Percentiles rank a stretch among this genome's conserved stretches.
These are phyloP conservation scores for Drosophila nigromelanica DNA, from an alignment of 1,140 invertebrate species.

Conservation along the genomic window DNA sequence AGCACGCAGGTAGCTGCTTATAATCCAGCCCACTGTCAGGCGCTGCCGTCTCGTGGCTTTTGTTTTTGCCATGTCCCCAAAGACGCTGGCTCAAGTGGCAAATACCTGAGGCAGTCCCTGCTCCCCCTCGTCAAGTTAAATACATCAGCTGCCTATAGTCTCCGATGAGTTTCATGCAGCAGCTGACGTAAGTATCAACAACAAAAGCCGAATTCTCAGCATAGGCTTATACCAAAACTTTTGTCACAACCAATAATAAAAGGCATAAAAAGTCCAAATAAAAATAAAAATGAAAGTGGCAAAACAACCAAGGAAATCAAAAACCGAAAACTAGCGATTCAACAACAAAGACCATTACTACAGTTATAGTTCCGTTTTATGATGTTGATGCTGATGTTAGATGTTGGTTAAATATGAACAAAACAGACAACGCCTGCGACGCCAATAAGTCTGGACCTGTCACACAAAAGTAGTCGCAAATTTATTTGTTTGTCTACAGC, in stretches of 20 bases:
- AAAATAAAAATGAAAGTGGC: conserved; percentile 10
- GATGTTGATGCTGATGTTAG: conserved; percentile 36
- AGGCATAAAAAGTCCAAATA: conserved; percentile 10
- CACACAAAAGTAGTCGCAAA: conserved; percentile 51
- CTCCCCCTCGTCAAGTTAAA: background rate
- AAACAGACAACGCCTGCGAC: conserved; percentile 46
- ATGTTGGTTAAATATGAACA: conserved; percentile 64
- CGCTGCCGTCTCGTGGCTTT: conserved; percentile 20
- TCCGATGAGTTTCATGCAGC: conserved; percentile 23
- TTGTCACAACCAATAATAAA: conserved; percentile 27
- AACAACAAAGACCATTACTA: conserved; percentile 36
- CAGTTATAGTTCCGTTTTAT: conserved; percentile 66
- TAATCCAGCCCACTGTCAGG: background rate
- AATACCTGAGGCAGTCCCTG: conserved; percentile 23
- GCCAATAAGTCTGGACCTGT: conserved; percentile 74
- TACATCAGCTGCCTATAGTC: conserved; percentile 14
- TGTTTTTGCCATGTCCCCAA: conserved; percentile 26
- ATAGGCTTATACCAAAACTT: conserved; percentile 57
- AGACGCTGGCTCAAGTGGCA: conserved; percentile 35
- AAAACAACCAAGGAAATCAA: conserved; percentile 56
- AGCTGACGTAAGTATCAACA: conserved; percentile 59
- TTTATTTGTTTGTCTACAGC: conserved; percentile 63
- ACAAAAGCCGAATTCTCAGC: conserved; percentile 49
- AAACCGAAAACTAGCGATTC: conserved; percentile 68
- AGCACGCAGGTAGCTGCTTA: conserved; percentile 19